phyloP scores from a whole-genome alignment of 2,113 vertebrate genomes.

The Lethenteron camtschaticum region DNA sequence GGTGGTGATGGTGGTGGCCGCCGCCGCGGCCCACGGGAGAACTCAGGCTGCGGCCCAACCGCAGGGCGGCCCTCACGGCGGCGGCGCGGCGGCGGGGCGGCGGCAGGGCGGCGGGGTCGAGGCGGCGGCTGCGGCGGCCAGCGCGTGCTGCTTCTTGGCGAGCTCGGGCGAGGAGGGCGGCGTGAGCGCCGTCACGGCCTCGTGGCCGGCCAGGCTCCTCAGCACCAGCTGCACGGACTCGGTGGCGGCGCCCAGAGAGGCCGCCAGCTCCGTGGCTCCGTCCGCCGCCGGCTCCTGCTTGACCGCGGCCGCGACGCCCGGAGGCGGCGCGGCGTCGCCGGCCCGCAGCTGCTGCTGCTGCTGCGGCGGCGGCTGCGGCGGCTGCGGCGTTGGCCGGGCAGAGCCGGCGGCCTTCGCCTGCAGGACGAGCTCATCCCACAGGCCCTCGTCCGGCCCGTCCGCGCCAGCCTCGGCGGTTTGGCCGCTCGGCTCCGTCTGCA shows the following conservation, averaged over 20 bases:
- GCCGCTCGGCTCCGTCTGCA: constrained; percentile 68
- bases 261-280: constrained; percentile 32
- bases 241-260: constrained; percentile 26
- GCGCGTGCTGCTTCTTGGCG: constrained; percentile 69
- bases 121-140: constrained; percentile 46
- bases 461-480: constrained; percentile 33
- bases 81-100: constrained; percentile 26
- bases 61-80: constrained; percentile 67
- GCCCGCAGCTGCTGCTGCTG: constrained; percentile 28
- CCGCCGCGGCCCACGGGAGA: constrained; percentile 23
- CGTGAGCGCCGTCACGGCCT: constrained; percentile 83
- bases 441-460: constrained; percentile 30
- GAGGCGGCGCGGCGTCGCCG: constrained; percentile 37
- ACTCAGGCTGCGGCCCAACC: constrained; percentile 44
- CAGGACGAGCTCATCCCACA: neutral
- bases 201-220: constrained; percentile 79
- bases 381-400: neutral
- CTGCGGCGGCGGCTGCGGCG: constrained; percentile 38
- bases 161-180: constrained; percentile 91
- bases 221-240: constrained; percentile 27
- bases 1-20: constrained; percentile 20
- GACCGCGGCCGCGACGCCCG: constrained; percentile 39
- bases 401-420: neutral
- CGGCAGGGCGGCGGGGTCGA: constrained; percentile 24
- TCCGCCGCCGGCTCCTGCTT: constrained; percentile 28